Percentiles rank a stretch among this genome's conserved stretches.
Evolutionary conservation across 2,113 vertebrate species (phyloP).

Genomic region (Setophaga coronata): DNA sequence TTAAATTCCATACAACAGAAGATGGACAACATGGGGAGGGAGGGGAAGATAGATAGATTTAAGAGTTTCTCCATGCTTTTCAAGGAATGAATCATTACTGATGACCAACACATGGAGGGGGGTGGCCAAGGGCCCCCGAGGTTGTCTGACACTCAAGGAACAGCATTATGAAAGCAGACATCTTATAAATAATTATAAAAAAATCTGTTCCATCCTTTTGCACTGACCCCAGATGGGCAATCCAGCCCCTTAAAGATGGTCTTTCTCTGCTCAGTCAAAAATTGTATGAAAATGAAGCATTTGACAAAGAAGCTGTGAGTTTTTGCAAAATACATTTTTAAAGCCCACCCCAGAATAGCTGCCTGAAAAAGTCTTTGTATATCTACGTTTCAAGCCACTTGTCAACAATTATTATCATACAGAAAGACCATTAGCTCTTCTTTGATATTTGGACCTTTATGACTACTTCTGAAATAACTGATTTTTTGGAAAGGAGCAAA

Average conservation of each 20-base stretch:
- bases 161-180: constrained; percentile 72
- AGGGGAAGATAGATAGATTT: neutral
- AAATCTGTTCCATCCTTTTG: constrained; percentile 74
- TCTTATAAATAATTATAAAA: constrained; percentile 82
- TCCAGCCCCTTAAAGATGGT: constrained; percentile 40
- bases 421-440: neutral
- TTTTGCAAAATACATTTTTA: constrained; percentile 11
- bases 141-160: constrained; percentile 68
- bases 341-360: neutral
- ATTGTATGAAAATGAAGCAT: constrained; percentile 26
- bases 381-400: neutral
- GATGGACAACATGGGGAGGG: neutral
- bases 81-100: constrained; percentile 49
- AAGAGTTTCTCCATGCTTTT: neutral
- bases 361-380: neutral
- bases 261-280: constrained; percentile 41
- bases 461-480: neutral
- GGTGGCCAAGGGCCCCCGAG: constrained; percentile 47
- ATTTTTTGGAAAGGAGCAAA: neutral
- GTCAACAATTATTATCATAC: neutral
- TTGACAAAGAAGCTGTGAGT: constrained; percentile 22
- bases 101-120: constrained; percentile 62
- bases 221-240: constrained; percentile 65
- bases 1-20: neutral
- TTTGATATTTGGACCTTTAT: neutral